These are phyloP conservation scores for Charina bottae DNA, from an alignment of 2,113 vertebrate species.

Conservation along the genomic window DNA sequence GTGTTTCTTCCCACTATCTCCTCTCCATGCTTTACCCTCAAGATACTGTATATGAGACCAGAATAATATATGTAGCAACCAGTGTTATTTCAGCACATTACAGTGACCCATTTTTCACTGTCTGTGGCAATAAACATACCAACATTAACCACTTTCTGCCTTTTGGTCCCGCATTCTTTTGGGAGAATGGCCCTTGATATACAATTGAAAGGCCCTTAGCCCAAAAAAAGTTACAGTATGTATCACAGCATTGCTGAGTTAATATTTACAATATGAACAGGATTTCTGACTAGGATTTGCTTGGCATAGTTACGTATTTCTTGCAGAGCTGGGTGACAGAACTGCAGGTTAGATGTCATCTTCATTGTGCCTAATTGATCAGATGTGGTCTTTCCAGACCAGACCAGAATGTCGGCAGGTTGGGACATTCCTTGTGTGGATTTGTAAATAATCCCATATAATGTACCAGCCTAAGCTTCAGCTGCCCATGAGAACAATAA, in stretches of 20 bases:
- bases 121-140: background rate
- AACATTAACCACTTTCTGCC: background rate
- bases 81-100: background rate
- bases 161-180: background rate
- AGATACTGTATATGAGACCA: background rate
- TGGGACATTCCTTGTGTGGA: background rate
- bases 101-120: background rate
- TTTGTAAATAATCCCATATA: conserved; percentile 5
- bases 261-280: background rate
- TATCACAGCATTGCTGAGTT: background rate
- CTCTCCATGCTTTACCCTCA: background rate
- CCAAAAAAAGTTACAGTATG: background rate
- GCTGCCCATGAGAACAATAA: conserved; percentile 1
- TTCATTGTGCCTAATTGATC: background rate
- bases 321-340: background rate
- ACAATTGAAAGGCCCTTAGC: background rate
- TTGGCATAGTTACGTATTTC: background rate
- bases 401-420: conserved; percentile 5
- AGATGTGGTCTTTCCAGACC: background rate
- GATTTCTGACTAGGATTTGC: background rate
- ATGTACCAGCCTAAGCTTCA: conserved; percentile 2
- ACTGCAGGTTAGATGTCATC: background rate
- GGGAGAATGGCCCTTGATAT: background rate
- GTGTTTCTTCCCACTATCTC: background rate
- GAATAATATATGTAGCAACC: background rate